phyloP scores from a whole-genome alignment of 2,113 vertebrate genomes.

The Myotis brandtii region DNA sequence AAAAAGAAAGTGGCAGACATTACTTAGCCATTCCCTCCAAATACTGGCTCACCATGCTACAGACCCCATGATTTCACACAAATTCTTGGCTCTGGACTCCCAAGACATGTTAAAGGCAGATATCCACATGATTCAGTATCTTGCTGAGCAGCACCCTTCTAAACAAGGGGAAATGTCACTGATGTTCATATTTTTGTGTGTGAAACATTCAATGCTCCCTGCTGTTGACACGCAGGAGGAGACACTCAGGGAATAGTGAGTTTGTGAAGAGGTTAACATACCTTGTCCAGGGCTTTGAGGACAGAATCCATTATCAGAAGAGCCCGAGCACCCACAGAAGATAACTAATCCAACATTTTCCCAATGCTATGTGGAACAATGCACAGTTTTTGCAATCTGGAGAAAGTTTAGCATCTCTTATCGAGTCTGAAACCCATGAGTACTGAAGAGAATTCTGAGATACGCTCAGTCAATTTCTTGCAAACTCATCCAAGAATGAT shows the following conservation, averaged over 20 bases:
- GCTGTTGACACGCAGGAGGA: not conserved
- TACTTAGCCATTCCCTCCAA: not conserved
- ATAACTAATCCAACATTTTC: not conserved
- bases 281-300: not conserved
- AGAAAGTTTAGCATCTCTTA: not conserved
- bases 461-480: slow-evolving; percentile 34
- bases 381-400: slow-evolving; percentile 5
- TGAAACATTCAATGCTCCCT: not conserved
- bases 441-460: slow-evolving; percentile 7
- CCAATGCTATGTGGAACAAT: not conserved
- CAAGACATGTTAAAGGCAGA: not conserved
- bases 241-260: not conserved
- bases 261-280: not conserved
- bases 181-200: not conserved
- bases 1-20: not conserved
- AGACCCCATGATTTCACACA: not conserved
- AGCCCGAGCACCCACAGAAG: not conserved
- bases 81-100: not conserved
- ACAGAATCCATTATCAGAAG: not conserved
- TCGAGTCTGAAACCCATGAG: slow-evolving; percentile 30
- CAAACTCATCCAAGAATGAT: slow-evolving; percentile 56
- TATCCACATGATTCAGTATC: not conserved
- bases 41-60: not conserved
- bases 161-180: not conserved
- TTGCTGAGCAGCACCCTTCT: not conserved